Conservation (phyloP, 2,113 vertebrate species). For the Brachyhypopomus occidentalis region DNA sequence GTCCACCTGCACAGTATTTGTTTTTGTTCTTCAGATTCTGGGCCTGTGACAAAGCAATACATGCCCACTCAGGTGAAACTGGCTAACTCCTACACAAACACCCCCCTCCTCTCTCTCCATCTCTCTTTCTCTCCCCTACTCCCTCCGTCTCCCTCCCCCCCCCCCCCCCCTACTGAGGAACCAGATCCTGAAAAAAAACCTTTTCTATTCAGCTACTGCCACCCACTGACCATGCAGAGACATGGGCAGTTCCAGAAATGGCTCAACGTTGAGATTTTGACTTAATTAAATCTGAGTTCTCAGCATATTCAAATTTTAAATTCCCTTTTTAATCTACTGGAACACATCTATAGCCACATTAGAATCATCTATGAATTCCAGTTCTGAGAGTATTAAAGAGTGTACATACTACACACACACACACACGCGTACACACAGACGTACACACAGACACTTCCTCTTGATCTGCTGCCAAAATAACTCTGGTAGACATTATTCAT, state of each 20-base stretch:
- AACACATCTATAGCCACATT: no score
- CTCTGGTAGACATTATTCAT: conserved; percentile 21
- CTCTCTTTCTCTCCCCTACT: no score
- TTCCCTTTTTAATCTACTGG: no score
- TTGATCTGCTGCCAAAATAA: conserved; percentile 2
- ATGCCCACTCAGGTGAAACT: no score
- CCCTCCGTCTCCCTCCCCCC: background rate
- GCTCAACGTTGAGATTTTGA: no score
- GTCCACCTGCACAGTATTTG: no score
- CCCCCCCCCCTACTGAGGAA: background rate
- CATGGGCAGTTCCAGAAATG: background rate
- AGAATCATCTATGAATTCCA: no score
- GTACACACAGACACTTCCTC: background rate
- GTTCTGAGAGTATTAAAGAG: background rate
- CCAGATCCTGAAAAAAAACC: background rate
- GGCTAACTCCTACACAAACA: background rate
- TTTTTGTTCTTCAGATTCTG: background rate
- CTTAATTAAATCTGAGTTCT: no score
- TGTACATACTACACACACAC: conserved; percentile 13
- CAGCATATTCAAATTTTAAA: no score
- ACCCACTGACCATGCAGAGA: background rate
- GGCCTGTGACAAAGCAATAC: background rate
- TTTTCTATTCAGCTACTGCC: conserved; percentile 14
- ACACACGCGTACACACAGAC: conserved; percentile 21
- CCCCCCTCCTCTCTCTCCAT: background rate